phyloP scores from a whole-genome alignment of 2,888 invertebrate genomes.

The Candidula unifasciata region DNA sequence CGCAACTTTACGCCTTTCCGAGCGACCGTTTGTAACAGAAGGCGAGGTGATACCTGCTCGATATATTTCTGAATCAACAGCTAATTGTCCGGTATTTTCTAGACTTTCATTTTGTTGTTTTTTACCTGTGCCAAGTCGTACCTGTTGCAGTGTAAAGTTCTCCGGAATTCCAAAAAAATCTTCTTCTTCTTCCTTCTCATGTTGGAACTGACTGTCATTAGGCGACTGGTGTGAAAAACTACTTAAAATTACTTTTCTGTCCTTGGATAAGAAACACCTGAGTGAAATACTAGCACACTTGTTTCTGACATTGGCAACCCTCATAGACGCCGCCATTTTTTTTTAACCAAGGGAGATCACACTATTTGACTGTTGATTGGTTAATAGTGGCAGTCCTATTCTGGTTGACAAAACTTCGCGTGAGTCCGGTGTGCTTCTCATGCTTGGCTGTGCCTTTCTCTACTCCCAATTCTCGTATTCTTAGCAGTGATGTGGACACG shows the following conservation, averaged over 20 bases:
- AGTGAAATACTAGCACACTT: neutral
- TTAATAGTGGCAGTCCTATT: no score
- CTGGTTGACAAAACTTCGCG: no score
- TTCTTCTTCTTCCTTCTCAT: neutral
- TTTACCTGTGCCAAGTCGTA: neutral
- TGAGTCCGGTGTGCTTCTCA: no score
- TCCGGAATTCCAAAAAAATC: constrained; percentile 48
- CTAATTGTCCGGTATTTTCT: no score
- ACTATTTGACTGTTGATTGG: neutral
- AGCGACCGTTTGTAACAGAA: no score
- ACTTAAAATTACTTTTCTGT: neutral
- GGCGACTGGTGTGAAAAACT: neutral
- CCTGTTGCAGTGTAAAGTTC: constrained; percentile 46
- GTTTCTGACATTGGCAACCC: neutral
- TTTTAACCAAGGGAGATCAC: neutral
- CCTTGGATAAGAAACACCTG: neutral
- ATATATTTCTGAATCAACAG: no score
- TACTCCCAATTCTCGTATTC: no score
- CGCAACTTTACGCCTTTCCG: neutral
- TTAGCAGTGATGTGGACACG: no score
- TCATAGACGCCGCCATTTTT: constrained; percentile 41
- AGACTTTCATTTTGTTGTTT: neutral
- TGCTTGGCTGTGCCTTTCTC: no score
- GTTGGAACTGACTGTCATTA: neutral
- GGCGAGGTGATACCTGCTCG: no score